These are phyloP conservation scores for Lumbricus terrestris DNA, from an alignment of 2,888 invertebrate species.

Conservation along the genomic window DNA sequence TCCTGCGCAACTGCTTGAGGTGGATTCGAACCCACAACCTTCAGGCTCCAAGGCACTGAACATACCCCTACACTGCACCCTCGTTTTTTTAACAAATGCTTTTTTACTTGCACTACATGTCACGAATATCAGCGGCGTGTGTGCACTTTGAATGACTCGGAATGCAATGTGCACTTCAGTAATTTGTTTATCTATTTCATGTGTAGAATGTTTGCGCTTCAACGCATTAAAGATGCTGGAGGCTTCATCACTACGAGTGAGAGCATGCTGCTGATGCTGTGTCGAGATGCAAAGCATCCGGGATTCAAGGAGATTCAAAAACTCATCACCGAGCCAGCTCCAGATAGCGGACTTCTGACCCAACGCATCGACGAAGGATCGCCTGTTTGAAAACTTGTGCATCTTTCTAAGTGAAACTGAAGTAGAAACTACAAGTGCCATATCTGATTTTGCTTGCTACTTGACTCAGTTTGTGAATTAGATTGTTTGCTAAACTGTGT, in stretches of 20 bases:
- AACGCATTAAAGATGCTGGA: conserved; percentile 55
- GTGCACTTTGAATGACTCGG: too few relatives aligned
- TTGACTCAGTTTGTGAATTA: neutral
- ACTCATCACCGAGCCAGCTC: conserved; percentile 54
- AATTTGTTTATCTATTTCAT: neutral
- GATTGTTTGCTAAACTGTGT: neutral
- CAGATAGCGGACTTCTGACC: conserved; percentile 54
- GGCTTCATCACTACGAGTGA: conserved; percentile 58
- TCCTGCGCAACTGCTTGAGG: too few relatives aligned
- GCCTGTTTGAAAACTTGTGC: conserved; percentile 19
- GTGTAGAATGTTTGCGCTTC: conserved; percentile 54
- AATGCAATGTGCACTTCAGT: too few relatives aligned
- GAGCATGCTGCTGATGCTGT: conserved; percentile 51
- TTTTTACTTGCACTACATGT: too few relatives aligned
- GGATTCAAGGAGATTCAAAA: conserved; percentile 56
- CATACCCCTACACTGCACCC: too few relatives aligned
- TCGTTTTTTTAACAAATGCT: too few relatives aligned
- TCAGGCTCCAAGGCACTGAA: too few relatives aligned
- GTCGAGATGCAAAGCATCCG: conserved; percentile 53
- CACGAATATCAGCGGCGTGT: too few relatives aligned
- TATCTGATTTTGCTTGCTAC: neutral
- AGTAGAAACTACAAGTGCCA: neutral
- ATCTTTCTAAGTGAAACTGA: neutral
- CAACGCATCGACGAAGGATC: conserved; percentile 18
- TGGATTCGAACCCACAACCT: too few relatives aligned